Evolutionary conservation across 2,888 invertebrate genomes (phyloP), one percentile per base, ranked within the genome.

Genomic region (Hydrotaea diabolus): DNA sequence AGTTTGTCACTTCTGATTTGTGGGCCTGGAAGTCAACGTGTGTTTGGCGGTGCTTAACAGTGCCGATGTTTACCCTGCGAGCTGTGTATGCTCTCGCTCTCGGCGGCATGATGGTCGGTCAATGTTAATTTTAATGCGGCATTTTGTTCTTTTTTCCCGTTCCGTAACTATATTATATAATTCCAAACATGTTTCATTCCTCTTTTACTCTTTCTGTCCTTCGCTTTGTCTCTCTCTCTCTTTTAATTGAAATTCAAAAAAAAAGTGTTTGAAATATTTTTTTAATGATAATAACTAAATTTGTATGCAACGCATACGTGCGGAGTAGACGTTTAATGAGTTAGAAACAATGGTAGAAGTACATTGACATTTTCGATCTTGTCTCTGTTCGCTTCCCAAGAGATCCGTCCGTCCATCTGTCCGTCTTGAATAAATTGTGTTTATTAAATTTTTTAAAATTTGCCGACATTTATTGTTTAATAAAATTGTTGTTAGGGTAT

Each of bases 121-220:
- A 85, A 85, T 85, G 85, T 85, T 85, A 85, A 85, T 79, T 82
- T 78, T 36, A 72, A 78, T 59, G 80, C 66, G 21, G 75, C 57
- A 76, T 79, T 85, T 39, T 55, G 43, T 77, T 69, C 53, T 85
- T 79, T 84, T 76, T 84, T 85, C 73, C 82, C 79, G 79, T 80
- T 85, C 85, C 82, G 82, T 80, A 82, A 79, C 11, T 39, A 9
- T 43, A 19, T 85, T 85, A 77, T 79, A 85, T 79, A 85, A 85
- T 79, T 80, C 74, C 49, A 82, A 85, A 82, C 85, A 80, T 79
- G 82, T 85, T 79, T 82, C n/a, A n/a, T n/a, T n/a, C n/a, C n/a
- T n/a, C n/a, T n/a, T n/a, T n/a, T n/a, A n/a, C n/a, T n/a, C n/a
- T n/a, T n/a, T n/a, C n/a, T n/a, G n/a, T n/a, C n/a, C n/a, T n/a